Percentiles rank a stretch among this genome's conserved stretches.
These are phyloP conservation scores for Aurelia sp. DNA, from an alignment of 30 jellyfish, hydroid and myxozoan species.

Conservation along the genomic window DNA sequence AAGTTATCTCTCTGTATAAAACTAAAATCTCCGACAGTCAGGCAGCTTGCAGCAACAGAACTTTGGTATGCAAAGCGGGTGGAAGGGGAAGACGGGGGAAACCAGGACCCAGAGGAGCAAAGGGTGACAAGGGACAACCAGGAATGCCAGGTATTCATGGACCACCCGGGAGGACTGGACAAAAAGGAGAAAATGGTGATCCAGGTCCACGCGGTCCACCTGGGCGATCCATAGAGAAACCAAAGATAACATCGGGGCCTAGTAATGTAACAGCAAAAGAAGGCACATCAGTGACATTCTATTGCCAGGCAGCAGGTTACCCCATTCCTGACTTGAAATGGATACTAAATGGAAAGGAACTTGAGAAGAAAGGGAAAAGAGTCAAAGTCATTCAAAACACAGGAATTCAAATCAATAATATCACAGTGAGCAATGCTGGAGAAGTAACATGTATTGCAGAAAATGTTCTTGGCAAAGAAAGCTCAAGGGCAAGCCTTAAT, in stretches of 20 bases:
- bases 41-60: slow-evolving; percentile 1
- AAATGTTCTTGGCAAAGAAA: slow-evolving; percentile 18
- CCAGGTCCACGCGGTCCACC: slow-evolving; percentile 58
- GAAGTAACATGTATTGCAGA: slow-evolving; percentile 17
- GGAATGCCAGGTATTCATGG: not conserved
- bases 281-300: slow-evolving; percentile 25
- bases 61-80: slow-evolving; percentile 1
- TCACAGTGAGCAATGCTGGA: slow-evolving; percentile 24
- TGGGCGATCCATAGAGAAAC: slow-evolving; percentile 43
- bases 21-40: not conserved
- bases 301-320: slow-evolving; percentile 29
- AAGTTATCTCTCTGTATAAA: too few species aligned
- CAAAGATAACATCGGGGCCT: slow-evolving; percentile 19
- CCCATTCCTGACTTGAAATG: slow-evolving; percentile 32
- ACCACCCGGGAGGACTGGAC: not conserved
- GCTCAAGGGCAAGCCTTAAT: slow-evolving; percentile 11
- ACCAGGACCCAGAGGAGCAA: slow-evolving; percentile 38
- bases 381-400: not conserved
- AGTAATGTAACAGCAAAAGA: slow-evolving; percentile 21
- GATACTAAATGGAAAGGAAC: slow-evolving; percentile 11
- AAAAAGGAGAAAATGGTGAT: slow-evolving; percentile 41
- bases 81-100: slow-evolving; percentile 28
- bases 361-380: not conserved
- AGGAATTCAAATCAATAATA: slow-evolving; percentile 1
- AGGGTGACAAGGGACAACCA: slow-evolving; percentile 27